Evolutionary conservation across 23 tunicate genomes (phyloP), one percentile per base, ranked within the genome.

Genomic region (Clavelina lepadiformis): DNA sequence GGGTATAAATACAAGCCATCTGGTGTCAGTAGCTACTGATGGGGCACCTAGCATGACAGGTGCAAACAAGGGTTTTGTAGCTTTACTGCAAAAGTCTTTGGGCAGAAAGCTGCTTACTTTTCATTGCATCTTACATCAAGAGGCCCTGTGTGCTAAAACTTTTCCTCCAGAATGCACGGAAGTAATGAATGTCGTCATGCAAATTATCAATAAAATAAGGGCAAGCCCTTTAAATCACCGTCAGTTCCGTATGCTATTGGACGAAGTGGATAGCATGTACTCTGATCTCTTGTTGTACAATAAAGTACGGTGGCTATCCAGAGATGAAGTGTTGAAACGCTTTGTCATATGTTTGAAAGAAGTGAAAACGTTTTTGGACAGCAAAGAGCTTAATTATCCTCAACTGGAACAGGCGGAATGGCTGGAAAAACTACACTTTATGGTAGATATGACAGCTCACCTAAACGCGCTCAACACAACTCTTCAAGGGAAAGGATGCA

Each of bases 11-110:
- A 54, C 63, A 53, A 69, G 7, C 63, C 62, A 69, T 49, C 46
- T 69, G 63, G 75, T 69, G 47, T 69, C 63, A 54, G 75, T 69
- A 52, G 75, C 75, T 69, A 54, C 63, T 52, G 75, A 69, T 69
- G 75, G 75, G 50, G 75, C 75, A 52, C 75, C 75, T 8, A 69
- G 63, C 63, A 69, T 69, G 75, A 69, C 28, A 54, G 46, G 75
- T 33, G 15, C 63, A 24, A 49, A 46, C 27, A 67, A 53, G 63
- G 75, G 64, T 30, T 69, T 69, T 34, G 63, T 54, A 34, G 49
- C 63, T 69, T 69, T 69, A 53, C 63, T 69, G 56, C 57, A 66
- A 47, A 66, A 66, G 72, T 46, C 72, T 45, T 46, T 66, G 72
- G 72, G 28, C 35, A 33, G 72, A 66, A 66, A 66, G 72, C 56